Conservation (phyloP, 1,140 invertebrate species). For the Trachelipus rathkii region DNA sequence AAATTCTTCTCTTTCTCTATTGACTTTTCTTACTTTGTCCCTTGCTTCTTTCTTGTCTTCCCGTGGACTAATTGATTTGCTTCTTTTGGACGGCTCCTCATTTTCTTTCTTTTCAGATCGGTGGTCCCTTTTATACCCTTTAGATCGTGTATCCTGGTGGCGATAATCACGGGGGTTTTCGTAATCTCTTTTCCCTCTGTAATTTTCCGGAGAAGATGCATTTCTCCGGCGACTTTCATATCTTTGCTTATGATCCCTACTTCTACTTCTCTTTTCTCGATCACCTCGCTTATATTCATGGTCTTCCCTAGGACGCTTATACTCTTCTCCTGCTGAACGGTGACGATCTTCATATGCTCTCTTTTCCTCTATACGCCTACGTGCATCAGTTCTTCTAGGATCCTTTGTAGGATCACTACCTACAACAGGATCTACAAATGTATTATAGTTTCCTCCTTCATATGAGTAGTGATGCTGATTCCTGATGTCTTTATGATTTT, state of each 20-base stretch:
- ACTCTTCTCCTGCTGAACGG: neutral
- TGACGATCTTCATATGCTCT: neutral
- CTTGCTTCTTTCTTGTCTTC: constrained; percentile 51
- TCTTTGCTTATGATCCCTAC: constrained; percentile 62
- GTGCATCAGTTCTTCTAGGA: neutral
- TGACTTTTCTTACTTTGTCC: constrained; percentile 30
- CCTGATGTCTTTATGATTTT: neutral
- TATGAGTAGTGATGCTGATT: neutral
- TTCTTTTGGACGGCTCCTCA: constrained; percentile 17
- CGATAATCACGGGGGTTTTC: constrained; percentile 50
- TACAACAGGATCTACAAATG: neutral
- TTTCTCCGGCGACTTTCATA: constrained; percentile 46
- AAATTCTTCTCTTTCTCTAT: constrained; percentile 30
- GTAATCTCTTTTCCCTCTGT: constrained; percentile 49
- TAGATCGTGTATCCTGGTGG: constrained; percentile 51
- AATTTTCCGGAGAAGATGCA: constrained; percentile 51
- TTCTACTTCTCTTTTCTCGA: neutral
- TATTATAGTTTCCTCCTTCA: neutral
- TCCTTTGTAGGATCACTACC: neutral
- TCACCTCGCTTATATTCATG: neutral
- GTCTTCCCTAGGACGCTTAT: neutral
- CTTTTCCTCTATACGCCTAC: neutral
- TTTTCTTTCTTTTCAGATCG: constrained; percentile 16
- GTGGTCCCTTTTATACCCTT: neutral
- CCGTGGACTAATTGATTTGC: constrained; percentile 50